Base-by-base conservation (phyloP, 2,888 invertebrate species). In the Nemotelus nigrinus region DNA sequence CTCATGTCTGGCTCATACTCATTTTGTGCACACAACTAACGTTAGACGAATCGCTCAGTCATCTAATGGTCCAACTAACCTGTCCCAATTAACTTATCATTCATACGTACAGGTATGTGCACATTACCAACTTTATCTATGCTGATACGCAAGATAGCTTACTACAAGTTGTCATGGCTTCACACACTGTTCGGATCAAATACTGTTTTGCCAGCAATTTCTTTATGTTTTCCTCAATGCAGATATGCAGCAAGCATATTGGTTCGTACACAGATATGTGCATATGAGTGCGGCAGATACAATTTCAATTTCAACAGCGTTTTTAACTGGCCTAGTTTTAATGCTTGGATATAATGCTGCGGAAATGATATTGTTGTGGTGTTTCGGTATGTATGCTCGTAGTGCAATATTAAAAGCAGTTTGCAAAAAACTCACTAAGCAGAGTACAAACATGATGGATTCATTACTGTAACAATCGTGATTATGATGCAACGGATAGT, bases 271-370 rank as follows among this genome's bases (percentile, higher is more conserved):
- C 58, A 58, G 7, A 53, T 10, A 8, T 57, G n/a, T 7, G 5
- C 57, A 7, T 7, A n/a, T 57, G 25, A n/a, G 57, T 57, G n/a
- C 25, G 44, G 64, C n/a, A 43, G 44, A 25, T 57, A 48, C 67
- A 67, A 47, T 67, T 67, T 47, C 67, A 10, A 50, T 67, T 67
- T 67, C 67, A 67, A 67, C 67, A 67, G 50, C n/a, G 25, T 50
- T 39, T 67, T 63, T 3, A 48, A 67, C 5, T 67, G 67, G 43
- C 67, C 67, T 67, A 67, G 43, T 67, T 67, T 67, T 48, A 50
- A 67, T 67, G 25, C n/a, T 67, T 48, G 50, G 8, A 25, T n/a
- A 25, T 50, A 25, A 41, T n/a, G 65, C 67, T 41, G 50, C 67
- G 67, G 67, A 67, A 67, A 67, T 67, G 4, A 44, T 10, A 65